Conservation (phyloP, 2,797 vertebrate species). For the Eospalax fontanierii region DNA sequence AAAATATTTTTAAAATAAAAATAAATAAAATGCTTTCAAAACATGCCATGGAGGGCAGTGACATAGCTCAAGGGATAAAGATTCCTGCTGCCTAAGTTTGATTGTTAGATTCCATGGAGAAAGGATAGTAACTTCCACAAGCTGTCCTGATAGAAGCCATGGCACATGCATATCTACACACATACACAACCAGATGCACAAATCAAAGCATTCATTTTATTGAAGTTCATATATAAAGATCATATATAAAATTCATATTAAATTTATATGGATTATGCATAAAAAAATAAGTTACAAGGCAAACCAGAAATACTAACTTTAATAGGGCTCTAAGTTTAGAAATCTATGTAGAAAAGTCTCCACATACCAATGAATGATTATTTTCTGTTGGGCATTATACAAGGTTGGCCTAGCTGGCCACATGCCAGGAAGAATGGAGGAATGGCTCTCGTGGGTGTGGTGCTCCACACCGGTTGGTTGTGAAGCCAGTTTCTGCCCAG, state of each 20-base stretch:
- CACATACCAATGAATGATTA: conserved; percentile 47
- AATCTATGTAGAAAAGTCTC: conserved; percentile 47
- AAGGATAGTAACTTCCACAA: background rate
- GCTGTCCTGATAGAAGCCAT: background rate
- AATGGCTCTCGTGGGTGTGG: no score
- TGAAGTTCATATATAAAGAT: background rate
- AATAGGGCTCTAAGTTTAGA: conserved; percentile 64
- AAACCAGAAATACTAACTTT: conserved; percentile 73
- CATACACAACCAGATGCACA: background rate
- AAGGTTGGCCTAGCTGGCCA: no score
- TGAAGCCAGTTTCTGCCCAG: no score
- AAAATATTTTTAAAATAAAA: no score
- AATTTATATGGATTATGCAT: conserved; percentile 53
- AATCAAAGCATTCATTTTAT: no score
- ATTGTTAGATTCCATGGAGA: background rate
- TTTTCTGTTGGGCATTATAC: no score
- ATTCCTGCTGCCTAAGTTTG: background rate
- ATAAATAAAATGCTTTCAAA: no score
- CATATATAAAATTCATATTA: conserved; percentile 47
- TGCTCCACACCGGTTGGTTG: no score
- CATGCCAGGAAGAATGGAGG: no score
- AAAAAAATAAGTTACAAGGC: conserved; percentile 67
- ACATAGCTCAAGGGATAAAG: background rate
- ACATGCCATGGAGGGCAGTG: background rate
- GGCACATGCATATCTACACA: conserved; percentile 38